Evolutionary conservation across 2,113 vertebrate genomes (phyloP).

Genomic region (Lota lota): DNA sequence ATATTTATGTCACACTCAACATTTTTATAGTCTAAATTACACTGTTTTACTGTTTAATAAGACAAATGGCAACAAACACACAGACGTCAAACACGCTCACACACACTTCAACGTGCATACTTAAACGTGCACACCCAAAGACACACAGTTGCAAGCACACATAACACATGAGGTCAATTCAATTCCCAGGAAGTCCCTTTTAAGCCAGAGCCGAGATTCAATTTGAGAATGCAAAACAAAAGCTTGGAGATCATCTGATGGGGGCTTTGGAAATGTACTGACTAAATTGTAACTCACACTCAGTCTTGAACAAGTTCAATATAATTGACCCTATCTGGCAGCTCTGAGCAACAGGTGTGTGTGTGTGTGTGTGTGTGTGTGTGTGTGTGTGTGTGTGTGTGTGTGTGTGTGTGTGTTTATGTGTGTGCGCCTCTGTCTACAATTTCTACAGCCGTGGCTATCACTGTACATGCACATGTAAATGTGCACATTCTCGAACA

Average conservation of each 20-base stretch:
- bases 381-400: not conserved
- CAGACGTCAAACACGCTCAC: not conserved
- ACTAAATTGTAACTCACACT: conserved; percentile 26
- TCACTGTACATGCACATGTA: too few species aligned
- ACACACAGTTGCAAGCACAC: not conserved
- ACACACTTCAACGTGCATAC: not conserved
- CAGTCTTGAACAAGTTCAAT: conserved; percentile 9
- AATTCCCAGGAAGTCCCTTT: not conserved
- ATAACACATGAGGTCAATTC: conserved; percentile 2
- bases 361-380: not conserved
- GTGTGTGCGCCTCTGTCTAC: not conserved
- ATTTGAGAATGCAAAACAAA: conserved; percentile 17
- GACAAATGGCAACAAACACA: not conserved
- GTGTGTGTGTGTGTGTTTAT: not conserved
- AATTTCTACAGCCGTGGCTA: not conserved
- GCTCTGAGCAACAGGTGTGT: not conserved
- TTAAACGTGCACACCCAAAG: not conserved
- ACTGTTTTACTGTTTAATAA: too few species aligned
- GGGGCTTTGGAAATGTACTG: not conserved
- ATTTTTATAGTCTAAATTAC: too few species aligned
- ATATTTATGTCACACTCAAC: too few species aligned
- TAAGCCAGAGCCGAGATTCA: conserved; percentile 13
- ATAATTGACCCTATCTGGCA: conserved; percentile 18
- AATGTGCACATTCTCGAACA: too few species aligned
- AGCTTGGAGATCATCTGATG: conserved; percentile 12